A percentile compares a stretch with the other conserved stretches of the same genome.
Evolutionary conservation across 2,113 vertebrate species (phyloP).

Genomic region (Phoenicopterus ruber): DNA sequence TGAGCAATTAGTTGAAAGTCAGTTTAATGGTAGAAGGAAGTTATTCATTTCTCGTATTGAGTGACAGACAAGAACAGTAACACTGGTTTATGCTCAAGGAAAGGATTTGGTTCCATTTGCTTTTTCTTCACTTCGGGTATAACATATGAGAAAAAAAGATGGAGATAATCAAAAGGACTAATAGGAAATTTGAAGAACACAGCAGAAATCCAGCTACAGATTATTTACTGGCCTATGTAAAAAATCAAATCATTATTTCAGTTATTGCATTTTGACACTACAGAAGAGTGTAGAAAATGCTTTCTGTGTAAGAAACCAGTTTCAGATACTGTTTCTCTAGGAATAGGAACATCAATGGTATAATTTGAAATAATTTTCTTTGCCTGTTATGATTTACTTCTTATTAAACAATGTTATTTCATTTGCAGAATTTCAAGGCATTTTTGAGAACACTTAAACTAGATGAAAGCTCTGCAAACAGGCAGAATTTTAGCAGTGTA

Average conservation of each 20-base stretch:
- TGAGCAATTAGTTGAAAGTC: neutral
- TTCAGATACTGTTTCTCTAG: neutral
- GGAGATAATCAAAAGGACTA: neutral
- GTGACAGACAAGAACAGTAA: neutral
- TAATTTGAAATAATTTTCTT: neutral
- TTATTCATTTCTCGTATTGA: neutral
- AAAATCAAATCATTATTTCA: neutral
- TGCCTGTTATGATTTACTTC: neutral
- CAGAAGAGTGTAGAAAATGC: neutral
- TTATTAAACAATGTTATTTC: neutral
- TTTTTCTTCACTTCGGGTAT: neutral
- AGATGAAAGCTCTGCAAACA: neutral
- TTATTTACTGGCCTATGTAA: neutral
- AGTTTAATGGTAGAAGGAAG: neutral
- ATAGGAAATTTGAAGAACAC: neutral
- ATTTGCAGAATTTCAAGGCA: neutral
- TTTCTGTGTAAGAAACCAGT: neutral
- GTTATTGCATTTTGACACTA: neutral
- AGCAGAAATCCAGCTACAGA: neutral
- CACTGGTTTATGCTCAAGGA: neutral
- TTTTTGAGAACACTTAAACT: neutral
- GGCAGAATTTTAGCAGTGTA: neutral
- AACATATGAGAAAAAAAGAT: neutral
- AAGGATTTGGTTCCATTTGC: neutral
- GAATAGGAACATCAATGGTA: neutral